Evolutionary conservation across 2,113 vertebrate species (phyloP), one percentile per base, ranked within the genome.

Genomic region (Pseudopipra pipra): DNA sequence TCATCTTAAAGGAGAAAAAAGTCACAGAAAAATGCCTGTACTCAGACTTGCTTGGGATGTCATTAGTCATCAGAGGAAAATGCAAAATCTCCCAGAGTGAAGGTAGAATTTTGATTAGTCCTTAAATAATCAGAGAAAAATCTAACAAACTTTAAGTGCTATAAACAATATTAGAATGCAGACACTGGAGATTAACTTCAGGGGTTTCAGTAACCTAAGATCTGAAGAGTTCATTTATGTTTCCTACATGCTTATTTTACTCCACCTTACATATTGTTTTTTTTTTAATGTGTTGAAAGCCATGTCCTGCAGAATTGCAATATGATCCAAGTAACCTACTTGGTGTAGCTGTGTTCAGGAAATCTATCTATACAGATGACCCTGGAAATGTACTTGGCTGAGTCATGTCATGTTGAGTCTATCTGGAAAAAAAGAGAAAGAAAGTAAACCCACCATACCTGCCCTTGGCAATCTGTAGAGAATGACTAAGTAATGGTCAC

Each of bases 31-130:
- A 91, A 95, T 55, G 43, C 18, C 39, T 80, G 16, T 59, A 74
- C 51, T 95, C 76, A 86, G 59, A 84, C 55, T 83, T 90, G 37
- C 94, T 95, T 93, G 82, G 46, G 33, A 91, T 94, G 89, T 89
- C 83, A 89, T 95, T 91, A 95, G 89, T 93, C 87, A 94, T 89
- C 84, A 95, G 52, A 89, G 52, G 56, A 90, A 95, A 92, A 41
- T 67, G 35, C 24, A 90, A 86, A 74, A 77, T 92, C 56, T 91
- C 72, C 59, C 55, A 77, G 87, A 94, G 52, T 31, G 81, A 81
- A 75, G n/a, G 41, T n/a, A 54, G 28, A 92, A 82, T 95, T 91
- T 92, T 95, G 76, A 96, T 91, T 91, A 95, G 65, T 85, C 54
- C 89, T 94, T 92, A 94, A 95, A 93, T 95, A 94, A 94, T 92